A percentile compares a stretch with the other conserved stretches of the same genome.
Conservation (phyloP, 2,113 vertebrate species). For the Chaetops frenatus region DNA sequence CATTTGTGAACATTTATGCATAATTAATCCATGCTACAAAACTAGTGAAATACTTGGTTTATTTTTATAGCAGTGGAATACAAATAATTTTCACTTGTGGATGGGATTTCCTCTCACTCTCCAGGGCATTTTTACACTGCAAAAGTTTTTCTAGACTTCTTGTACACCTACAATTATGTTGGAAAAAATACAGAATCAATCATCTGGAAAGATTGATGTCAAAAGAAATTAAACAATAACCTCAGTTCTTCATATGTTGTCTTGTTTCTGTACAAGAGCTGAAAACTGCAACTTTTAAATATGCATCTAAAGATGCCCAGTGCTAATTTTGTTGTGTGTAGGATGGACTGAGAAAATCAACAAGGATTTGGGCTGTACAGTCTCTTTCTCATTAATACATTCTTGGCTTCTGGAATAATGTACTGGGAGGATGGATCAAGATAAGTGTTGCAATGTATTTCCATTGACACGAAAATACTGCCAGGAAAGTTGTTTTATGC, state of each 20-base stretch:
- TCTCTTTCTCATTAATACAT: background rate
- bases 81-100: background rate
- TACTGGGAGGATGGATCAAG: background rate
- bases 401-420: background rate
- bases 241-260: background rate
- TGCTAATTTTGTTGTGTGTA: background rate
- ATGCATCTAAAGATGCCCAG: background rate
- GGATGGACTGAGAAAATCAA: conserved; percentile 7
- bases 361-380: background rate
- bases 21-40: background rate
- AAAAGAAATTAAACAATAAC: background rate
- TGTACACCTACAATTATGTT: background rate
- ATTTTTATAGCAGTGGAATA: background rate
- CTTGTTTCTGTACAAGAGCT: background rate
- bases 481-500: background rate
- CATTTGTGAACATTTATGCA: background rate
- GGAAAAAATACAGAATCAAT: background rate
- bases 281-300: background rate
- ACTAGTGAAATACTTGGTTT: background rate
- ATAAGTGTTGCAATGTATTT: background rate
- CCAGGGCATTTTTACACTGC: background rate
- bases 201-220: background rate
- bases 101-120: background rate
- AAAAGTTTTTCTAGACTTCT: background rate
- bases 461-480: background rate